A percentile compares a stretch with the other conserved stretches of the same genome.
phyloP scores from a whole-genome alignment of 2,797 vertebrate species.

The Phrynocephalus vlangalii region DNA sequence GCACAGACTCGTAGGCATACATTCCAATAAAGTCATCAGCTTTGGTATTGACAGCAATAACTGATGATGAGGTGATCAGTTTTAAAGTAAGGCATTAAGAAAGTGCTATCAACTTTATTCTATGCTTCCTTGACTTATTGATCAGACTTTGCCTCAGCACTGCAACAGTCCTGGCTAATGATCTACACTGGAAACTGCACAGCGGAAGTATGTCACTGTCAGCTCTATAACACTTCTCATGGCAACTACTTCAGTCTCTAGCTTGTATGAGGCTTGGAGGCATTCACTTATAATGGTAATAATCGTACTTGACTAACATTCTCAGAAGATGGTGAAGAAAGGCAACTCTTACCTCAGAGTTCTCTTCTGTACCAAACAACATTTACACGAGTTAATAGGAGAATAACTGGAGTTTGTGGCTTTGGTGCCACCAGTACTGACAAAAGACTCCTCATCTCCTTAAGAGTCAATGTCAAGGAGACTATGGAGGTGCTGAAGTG shows the following conservation, averaged over 20 bases:
- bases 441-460: background rate
- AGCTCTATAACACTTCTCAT: background rate
- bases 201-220: background rate
- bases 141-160: background rate
- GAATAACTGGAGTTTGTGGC: background rate
- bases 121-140: background rate
- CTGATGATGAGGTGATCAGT: too few species aligned
- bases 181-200: background rate
- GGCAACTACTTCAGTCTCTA: background rate
- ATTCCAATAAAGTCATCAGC: background rate
- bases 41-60: too few species aligned
- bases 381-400: background rate
- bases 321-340: background rate
- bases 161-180: background rate
- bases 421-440: background rate
- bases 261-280: background rate
- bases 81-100: too few species aligned
- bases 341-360: background rate
- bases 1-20: background rate
- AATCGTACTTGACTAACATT: background rate
- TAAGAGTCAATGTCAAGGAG: background rate
- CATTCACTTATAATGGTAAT: background rate
- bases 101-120: background rate
- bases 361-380: background rate
- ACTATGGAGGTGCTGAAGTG: background rate